phyloP scores from a whole-genome alignment of 2,113 vertebrate genomes.

The Centropus bengalensis region DNA sequence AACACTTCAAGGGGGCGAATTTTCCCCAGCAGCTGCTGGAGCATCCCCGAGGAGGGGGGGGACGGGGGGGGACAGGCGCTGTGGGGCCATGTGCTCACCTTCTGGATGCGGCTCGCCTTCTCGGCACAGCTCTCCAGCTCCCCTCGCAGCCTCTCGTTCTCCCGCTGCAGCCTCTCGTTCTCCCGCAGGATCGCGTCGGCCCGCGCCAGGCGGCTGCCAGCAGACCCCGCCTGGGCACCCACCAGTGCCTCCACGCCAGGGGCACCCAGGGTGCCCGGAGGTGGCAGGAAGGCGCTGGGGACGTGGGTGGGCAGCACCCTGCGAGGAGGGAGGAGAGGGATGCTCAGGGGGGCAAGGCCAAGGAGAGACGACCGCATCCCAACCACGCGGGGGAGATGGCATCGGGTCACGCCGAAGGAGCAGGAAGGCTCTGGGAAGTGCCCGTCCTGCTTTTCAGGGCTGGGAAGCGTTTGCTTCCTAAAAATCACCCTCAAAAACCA shows the following conservation, averaged over 20 bases:
- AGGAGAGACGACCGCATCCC: rapidly evolving
- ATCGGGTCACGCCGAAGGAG: neutral
- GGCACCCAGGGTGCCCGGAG: slow-evolving; percentile 72
- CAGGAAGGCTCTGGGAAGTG: neutral
- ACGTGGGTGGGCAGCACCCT: slow-evolving; percentile 84
- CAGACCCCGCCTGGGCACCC: slow-evolving; percentile 38
- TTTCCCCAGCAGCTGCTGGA: slow-evolving; percentile 44
- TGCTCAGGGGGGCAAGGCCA: neutral
- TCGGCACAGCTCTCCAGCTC: slow-evolving; percentile 84
- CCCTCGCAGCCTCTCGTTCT: slow-evolving; percentile 75
- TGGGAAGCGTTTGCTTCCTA: neutral
- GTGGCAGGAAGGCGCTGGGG: slow-evolving; percentile 70
- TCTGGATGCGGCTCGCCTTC: slow-evolving; percentile 88
- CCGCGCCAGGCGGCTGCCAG: slow-evolving; percentile 77
- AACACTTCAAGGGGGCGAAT: neutral
- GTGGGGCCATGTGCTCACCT: slow-evolving; percentile 73
- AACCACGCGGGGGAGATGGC: neutral
- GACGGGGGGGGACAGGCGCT: too few species aligned
- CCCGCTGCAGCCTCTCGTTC: slow-evolving; percentile 86
- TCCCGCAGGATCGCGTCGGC: slow-evolving; percentile 82
- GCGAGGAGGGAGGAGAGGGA: neutral
- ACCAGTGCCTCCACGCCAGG: slow-evolving; percentile 75
- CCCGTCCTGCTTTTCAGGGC: neutral
- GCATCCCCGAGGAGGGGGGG: neutral
- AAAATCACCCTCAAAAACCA: rapidly evolving